Evolutionary conservation across 2,888 invertebrate genomes (phyloP).

Genomic region (Mantis religiosa): DNA sequence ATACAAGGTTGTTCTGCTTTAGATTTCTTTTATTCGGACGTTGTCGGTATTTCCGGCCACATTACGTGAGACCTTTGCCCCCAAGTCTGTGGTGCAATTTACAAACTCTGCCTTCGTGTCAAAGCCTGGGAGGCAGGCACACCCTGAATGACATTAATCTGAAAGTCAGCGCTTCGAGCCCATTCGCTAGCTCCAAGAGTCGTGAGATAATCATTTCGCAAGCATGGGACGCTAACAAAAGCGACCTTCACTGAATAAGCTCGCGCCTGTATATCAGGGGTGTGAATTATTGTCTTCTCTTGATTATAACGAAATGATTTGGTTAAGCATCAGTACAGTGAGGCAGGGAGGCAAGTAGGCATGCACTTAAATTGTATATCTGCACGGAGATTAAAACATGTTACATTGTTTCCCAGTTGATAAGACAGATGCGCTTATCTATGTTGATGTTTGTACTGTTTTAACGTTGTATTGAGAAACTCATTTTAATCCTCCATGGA

Average conservation of each 20-base stretch:
- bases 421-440: too few relatives aligned
- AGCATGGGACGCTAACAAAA: not conserved
- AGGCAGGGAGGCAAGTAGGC: too few relatives aligned
- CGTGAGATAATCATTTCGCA: not conserved
- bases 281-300: not conserved
- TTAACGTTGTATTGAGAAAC: too few relatives aligned
- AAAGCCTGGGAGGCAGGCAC: not conserved
- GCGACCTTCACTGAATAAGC: not conserved
- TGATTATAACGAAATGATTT: not conserved
- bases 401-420: too few relatives aligned
- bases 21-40: not conserved
- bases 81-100: not conserved
- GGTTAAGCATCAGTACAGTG: too few relatives aligned
- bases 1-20: not conserved
- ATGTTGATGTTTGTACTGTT: too few relatives aligned
- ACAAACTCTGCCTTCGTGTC: not conserved
- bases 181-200: not conserved
- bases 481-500: too few relatives aligned
- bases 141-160: not conserved
- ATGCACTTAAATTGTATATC: too few relatives aligned
- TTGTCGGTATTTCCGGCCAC: not conserved
- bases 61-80: not conserved
- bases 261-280: not conserved
- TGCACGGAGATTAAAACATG: too few relatives aligned
- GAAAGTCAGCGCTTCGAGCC: not conserved